phyloP scores from a whole-genome alignment of 2,113 vertebrate genomes.

The Acrocephalus arundinaceus region DNA sequence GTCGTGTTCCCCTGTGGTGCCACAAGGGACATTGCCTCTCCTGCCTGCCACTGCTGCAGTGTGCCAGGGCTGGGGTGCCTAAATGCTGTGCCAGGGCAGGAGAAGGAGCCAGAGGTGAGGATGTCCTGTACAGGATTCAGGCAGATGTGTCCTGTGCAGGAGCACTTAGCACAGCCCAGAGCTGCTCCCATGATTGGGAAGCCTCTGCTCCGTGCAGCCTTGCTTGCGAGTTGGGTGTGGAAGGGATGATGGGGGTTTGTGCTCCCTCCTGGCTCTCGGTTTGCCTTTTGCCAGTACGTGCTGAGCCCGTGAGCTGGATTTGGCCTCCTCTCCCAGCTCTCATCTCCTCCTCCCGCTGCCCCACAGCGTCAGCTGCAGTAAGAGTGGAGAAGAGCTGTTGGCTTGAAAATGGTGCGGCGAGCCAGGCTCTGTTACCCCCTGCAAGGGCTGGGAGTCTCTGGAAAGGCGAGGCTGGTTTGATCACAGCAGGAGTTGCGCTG shows the following conservation, averaged over 20 bases:
- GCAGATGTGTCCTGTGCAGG: not conserved
- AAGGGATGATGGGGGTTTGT: not conserved
- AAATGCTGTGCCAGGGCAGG: not conserved
- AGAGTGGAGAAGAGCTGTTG: not conserved
- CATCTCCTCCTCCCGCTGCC: fast-evolving
- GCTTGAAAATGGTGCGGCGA: not conserved
- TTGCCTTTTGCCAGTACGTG: not conserved
- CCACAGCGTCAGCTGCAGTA: not conserved
- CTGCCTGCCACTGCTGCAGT: not conserved
- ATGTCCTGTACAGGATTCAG: fast-evolving
- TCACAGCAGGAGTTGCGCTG: fast-evolving
- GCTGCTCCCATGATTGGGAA: not conserved
- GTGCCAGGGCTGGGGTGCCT: not conserved
- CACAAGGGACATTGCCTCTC: fast-evolving
- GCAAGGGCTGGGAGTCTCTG: not conserved
- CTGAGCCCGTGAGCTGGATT: not conserved
- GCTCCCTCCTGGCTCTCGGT: not conserved
- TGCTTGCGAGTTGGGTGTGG: fast-evolving
- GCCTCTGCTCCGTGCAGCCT: not conserved
- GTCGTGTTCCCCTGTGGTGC: not conserved
- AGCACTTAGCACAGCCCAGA: fast-evolving
- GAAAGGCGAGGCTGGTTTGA: not conserved
- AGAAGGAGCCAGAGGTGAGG: not conserved
- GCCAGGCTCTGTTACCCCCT: not conserved
- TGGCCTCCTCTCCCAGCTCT: not conserved